Conservation (phyloP, 2,888 invertebrate genomes). For the Euspilapteryx auroguttella region DNA sequence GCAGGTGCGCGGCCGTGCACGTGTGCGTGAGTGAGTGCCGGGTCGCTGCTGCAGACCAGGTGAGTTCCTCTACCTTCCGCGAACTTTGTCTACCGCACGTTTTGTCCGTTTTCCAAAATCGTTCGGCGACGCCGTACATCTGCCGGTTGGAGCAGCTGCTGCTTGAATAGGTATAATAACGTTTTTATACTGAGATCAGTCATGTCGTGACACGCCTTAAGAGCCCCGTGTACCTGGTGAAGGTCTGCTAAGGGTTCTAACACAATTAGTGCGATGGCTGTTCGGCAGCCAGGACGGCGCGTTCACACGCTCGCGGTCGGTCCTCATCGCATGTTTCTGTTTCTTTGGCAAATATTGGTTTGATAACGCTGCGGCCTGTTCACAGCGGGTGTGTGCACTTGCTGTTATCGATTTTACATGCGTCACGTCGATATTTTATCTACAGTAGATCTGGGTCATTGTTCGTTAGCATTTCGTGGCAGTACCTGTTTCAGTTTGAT, state of each 20-base stretch:
- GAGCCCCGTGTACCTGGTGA: slow-evolving; percentile 21
- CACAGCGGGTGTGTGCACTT: slow-evolving; percentile 40
- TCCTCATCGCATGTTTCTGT: slow-evolving; percentile 38
- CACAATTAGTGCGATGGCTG: slow-evolving; percentile 20
- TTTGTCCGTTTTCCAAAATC: slow-evolving; percentile 32
- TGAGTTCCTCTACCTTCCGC: slow-evolving; percentile 25
- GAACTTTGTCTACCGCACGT: slow-evolving; percentile 18
- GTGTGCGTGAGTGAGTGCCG: slow-evolving; percentile 58
- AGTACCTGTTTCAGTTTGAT: slow-evolving; percentile 17
- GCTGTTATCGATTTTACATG: slow-evolving; percentile 57
- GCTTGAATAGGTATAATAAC: slow-evolving; percentile 34
- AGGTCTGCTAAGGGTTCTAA: slow-evolving; percentile 27
- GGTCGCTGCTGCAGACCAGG: slow-evolving; percentile 18
- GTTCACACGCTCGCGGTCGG: slow-evolving; percentile 30
- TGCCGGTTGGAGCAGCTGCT: slow-evolving; percentile 52
- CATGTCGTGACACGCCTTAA: slow-evolving; percentile 19
- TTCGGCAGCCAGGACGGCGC: slow-evolving; percentile 7
- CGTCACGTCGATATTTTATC: slow-evolving; percentile 55
- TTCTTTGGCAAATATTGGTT: slow-evolving; percentile 45
- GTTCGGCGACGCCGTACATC: slow-evolving; percentile 42
- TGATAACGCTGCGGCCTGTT: slow-evolving; percentile 34
- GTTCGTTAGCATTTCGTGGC: slow-evolving; percentile 45
- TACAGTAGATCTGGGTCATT: slow-evolving; percentile 55
- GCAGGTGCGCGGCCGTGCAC: slow-evolving; percentile 58
- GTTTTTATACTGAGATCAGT: slow-evolving; percentile 23